phyloP scores from a whole-genome alignment of 2,113 vertebrate species.

The Oostethus manadensis region DNA sequence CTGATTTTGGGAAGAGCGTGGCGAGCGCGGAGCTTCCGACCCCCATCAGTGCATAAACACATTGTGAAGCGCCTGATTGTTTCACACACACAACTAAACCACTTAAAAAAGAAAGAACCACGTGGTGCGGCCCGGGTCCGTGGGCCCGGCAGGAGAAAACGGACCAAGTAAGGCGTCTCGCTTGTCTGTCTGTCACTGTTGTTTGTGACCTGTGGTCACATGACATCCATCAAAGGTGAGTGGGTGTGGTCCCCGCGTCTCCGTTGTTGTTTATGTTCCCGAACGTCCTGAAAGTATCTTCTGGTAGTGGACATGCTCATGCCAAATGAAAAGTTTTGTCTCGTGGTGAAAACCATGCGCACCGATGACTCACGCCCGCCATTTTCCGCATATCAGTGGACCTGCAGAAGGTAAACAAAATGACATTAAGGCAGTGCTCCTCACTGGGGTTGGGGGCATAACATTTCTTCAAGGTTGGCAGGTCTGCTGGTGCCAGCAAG shows the following conservation, averaged over 20 bases:
- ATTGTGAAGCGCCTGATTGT: constrained; percentile 5
- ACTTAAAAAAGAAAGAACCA: not conserved
- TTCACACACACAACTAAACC: constrained; percentile 1
- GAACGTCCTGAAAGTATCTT: not conserved
- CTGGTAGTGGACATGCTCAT: not conserved
- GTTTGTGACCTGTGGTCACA: not conserved
- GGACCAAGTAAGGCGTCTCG: constrained; percentile 1
- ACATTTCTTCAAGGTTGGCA: too few species aligned
- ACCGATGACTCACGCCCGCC: not conserved
- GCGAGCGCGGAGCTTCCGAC: not conserved
- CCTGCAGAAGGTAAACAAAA: not conserved
- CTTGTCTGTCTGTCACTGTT: not conserved
- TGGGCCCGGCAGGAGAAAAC: not conserved
- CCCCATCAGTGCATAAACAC: constrained; percentile 1
- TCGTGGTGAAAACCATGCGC: not conserved
- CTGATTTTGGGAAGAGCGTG: too few species aligned
- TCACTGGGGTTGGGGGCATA: too few species aligned
- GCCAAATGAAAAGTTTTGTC: constrained; percentile 1
- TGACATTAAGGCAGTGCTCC: not conserved
- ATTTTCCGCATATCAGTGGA: not conserved
- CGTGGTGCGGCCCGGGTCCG: not conserved
- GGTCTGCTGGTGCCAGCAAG: too few species aligned
- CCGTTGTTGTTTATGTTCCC: not conserved
- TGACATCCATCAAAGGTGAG: not conserved
- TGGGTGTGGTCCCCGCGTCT: not conserved